Conservation (phyloP, 2,797 vertebrate species). For the Sebastolobus alascanus region DNA sequence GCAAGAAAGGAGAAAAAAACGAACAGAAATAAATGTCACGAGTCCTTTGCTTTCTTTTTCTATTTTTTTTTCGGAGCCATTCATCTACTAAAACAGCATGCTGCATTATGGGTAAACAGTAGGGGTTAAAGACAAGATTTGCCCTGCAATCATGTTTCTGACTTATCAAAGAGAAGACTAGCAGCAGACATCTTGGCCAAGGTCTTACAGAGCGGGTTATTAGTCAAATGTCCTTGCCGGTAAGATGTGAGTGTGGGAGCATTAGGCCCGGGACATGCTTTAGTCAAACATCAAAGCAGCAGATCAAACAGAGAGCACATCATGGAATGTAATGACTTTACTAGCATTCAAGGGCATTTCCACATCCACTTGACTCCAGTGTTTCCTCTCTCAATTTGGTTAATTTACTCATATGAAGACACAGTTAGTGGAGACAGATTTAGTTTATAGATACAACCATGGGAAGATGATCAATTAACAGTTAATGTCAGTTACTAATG, state of each 20-base stretch:
- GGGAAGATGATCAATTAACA: neutral
- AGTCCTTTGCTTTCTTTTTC: slow-evolving; percentile 1
- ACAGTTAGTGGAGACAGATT: neutral
- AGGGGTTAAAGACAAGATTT: slow-evolving; percentile 9
- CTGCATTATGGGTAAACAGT: neutral
- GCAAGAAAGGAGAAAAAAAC: neutral
- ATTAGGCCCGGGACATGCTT: slow-evolving; percentile 20
- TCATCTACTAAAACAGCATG: neutral
- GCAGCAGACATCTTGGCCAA: slow-evolving; percentile 12
- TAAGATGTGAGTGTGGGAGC: slow-evolving; percentile 15
- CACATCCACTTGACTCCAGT: slow-evolving; percentile 23
- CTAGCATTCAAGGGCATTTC: slow-evolving; percentile 31
- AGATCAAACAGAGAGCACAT: slow-evolving; percentile 39
- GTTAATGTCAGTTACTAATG: neutral
- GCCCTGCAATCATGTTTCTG: slow-evolving; percentile 4
- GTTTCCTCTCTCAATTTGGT: neutral
- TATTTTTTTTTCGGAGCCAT: neutral
- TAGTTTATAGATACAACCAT: neutral
- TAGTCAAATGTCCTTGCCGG: slow-evolving; percentile 41
- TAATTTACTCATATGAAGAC: slow-evolving; percentile 5
- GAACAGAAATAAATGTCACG: neutral
- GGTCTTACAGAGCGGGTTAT: slow-evolving; percentile 23
- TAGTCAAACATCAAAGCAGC: slow-evolving; percentile 45
- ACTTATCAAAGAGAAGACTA: slow-evolving; percentile 1
- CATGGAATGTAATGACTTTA: slow-evolving; percentile 20